Conservation (phyloP, 2,888 invertebrate species). For the Graphium colonna region DNA sequence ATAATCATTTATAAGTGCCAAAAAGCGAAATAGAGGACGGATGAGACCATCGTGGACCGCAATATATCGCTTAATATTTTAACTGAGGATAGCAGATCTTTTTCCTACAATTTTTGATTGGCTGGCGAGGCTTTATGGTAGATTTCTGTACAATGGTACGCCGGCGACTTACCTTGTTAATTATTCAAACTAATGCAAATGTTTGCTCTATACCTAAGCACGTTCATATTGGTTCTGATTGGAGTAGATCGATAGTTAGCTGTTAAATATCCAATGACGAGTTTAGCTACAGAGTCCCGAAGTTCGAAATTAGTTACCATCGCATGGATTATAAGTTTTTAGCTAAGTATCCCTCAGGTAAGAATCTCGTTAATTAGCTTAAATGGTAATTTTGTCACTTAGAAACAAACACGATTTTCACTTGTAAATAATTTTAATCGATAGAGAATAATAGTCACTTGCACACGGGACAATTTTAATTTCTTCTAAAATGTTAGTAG, state of each 20-base stretch:
- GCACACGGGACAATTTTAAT: too few species aligned
- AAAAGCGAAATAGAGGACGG: constrained; percentile 76
- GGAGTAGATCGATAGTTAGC: constrained; percentile 90
- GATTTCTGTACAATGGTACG: constrained; percentile 89
- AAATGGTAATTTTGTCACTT: too few species aligned
- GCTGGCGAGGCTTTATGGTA: constrained; percentile 91
- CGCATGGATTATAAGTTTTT: constrained; percentile 86
- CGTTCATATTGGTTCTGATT: constrained; percentile 90
- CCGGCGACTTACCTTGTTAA: constrained; percentile 88
- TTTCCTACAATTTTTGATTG: constrained; percentile 90
- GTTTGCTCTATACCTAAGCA: constrained; percentile 90
- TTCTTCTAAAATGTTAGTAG: too few species aligned
- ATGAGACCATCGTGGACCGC: constrained; percentile 84
- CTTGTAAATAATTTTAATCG: too few species aligned
- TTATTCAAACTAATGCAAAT: constrained; percentile 90
- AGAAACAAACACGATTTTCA: too few species aligned
- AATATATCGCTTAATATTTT: constrained; percentile 88
- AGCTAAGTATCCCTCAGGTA: constrained; percentile 91
- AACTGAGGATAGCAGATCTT: constrained; percentile 90
- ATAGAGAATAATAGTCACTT: too few species aligned
- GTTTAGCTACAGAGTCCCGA: constrained; percentile 82
- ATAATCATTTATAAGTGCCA: constrained; percentile 88
- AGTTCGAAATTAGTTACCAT: constrained; percentile 84
- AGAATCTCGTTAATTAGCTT: constrained; percentile 48
- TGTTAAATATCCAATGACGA: constrained; percentile 89